phyloP scores from a whole-genome alignment of 30 jellyfish, hydroid and myxozoan genomes.

The Cassiopea xamachana region DNA sequence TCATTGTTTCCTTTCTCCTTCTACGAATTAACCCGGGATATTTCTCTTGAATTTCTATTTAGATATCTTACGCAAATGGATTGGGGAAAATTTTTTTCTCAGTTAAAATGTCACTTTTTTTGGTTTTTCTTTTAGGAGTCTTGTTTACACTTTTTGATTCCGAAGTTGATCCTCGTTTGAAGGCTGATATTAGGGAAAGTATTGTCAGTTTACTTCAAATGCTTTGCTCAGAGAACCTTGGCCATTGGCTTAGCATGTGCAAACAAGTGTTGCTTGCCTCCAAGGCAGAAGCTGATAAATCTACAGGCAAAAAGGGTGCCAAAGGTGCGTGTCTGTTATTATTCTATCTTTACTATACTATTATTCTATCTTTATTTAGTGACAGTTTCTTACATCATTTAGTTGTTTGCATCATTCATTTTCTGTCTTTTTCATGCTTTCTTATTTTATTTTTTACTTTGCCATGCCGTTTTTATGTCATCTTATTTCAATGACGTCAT shows the following conservation, averaged over 20 bases:
- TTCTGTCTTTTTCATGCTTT: too few species aligned
- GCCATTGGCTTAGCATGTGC: constrained; percentile 96
- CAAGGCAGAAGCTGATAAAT: constrained; percentile 78
- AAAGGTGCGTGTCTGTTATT: constrained; percentile 36
- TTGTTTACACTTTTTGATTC: constrained; percentile 91
- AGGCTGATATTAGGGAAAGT: constrained; percentile 94
- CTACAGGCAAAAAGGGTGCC: constrained; percentile 24
- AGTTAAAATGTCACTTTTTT: too few species aligned
- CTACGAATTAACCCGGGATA: too few species aligned
- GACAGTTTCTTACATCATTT: background rate
- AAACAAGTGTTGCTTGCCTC: constrained; percentile 98
- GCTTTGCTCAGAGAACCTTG: constrained; percentile 80
- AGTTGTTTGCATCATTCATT: too few species aligned
- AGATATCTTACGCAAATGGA: too few species aligned
- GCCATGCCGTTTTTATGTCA: too few species aligned
- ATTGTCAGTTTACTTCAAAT: constrained; percentile 84
- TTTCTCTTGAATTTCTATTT: too few species aligned
- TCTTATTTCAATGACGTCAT: too few species aligned
- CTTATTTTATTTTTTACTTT: too few species aligned
- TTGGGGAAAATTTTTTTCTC: too few species aligned
- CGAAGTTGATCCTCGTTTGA: constrained; percentile 86
- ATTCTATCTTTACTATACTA: background rate
- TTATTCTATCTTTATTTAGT: background rate
- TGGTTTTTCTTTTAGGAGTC: constrained; percentile 53
- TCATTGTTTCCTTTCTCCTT: too few species aligned